Conservation (phyloP, 1,140 invertebrate species). For the Papilio glaucus region DNA sequence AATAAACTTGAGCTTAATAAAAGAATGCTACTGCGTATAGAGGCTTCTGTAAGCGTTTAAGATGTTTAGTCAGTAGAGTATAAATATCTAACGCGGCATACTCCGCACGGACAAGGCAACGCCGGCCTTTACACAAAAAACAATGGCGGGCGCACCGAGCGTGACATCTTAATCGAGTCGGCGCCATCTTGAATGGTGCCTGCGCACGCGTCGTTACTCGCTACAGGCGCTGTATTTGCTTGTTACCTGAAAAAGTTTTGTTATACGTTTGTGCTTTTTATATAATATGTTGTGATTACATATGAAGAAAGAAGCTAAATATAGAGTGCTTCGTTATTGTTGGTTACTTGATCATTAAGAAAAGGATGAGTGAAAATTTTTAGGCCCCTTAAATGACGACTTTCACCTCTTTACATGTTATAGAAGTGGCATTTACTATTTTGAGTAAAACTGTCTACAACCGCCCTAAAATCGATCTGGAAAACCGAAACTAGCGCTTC, state of each 20-base stretch:
- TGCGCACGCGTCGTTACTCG: background rate
- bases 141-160: constrained; percentile 8
- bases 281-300: too few relatives aligned
- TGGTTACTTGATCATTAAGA: too few relatives aligned
- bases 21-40: too few relatives aligned
- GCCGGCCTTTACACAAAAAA: constrained; percentile 16
- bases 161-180: constrained; percentile 8
- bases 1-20: too few relatives aligned
- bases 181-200: background rate
- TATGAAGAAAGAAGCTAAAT: too few relatives aligned
- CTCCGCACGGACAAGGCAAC: background rate
- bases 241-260: constrained; percentile 8
- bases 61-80: background rate
- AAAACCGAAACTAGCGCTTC: background rate
- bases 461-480: background rate
- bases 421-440: too few relatives aligned
- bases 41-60: background rate
- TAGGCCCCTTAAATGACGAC: too few relatives aligned
- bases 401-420: too few relatives aligned
- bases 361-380: too few relatives aligned
- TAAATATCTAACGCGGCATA: background rate
- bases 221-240: background rate
- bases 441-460: background rate
- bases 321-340: too few relatives aligned
- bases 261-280: background rate